These are phyloP conservation scores for Petrosia ficiformis DNA, from an alignment of 37 sponge, comb jelly and placozoan species.

Conservation along the genomic window DNA sequence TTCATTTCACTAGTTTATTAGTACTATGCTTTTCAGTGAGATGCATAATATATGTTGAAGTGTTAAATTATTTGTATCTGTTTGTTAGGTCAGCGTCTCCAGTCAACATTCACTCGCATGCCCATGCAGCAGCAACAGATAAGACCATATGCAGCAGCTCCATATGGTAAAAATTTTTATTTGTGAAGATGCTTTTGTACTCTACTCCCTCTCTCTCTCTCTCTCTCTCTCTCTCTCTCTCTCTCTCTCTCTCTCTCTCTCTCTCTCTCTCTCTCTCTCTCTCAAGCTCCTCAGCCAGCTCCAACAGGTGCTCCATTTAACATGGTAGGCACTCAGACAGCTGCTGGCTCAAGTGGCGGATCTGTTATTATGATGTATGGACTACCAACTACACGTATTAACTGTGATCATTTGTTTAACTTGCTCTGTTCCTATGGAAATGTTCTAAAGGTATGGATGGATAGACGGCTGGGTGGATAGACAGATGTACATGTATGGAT, in stretches of 20 bases:
- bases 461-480: not conserved
- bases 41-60: too few species aligned
- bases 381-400: slow-evolving; percentile 48
- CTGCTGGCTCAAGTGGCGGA: slow-evolving; percentile 34
- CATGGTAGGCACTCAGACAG: slow-evolving; percentile 55
- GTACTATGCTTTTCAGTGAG: too few species aligned
- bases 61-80: too few species aligned
- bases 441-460: slow-evolving; percentile 61
- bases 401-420: slow-evolving; percentile 88
- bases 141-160: not conserved
- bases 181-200: too few species aligned
- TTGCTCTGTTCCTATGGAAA: slow-evolving; percentile 92
- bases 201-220: not conserved
- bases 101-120: slow-evolving; percentile 2
- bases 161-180: slow-evolving; percentile 2
- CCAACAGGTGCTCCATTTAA: slow-evolving; percentile 20
- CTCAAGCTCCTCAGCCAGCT: slow-evolving; percentile 6
- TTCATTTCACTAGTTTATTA: too few species aligned
- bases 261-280: not conserved
- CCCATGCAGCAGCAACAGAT: slow-evolving; percentile 12
- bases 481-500: not conserved
- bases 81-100: slow-evolving; percentile 23
- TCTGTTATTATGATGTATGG: slow-evolving; percentile 92
- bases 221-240: not conserved
- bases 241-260: not conserved